Evolutionary conservation across 2,797 vertebrate genomes (phyloP), one percentile per base, ranked within the genome.

Genomic region (Labroides dimidiatus): DNA sequence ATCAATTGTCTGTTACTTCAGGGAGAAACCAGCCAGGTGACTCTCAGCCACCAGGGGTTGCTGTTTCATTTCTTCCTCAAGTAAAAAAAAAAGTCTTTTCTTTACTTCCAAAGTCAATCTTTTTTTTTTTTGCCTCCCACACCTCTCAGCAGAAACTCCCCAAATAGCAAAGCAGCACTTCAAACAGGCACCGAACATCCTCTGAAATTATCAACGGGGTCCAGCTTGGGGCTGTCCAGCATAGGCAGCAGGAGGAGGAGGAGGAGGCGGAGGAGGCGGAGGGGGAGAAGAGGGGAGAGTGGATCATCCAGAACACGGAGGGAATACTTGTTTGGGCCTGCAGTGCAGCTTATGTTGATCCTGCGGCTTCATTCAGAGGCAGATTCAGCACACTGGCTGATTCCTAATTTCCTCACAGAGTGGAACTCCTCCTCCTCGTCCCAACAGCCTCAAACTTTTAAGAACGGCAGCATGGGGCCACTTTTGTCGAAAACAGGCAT

Each of bases 161-260:
- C 69, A 86, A 91, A 88, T 84, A 91, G 83, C 59, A 63, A 66
- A 81, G 63, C 75, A 60, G 57, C 42, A 83, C 86, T 91, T 93
- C 84, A 91, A 91, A 90, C 75, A 70, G 72, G 61, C 76, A 47
- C 75, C 39, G 30, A 37, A 55, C 78, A 68, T 67, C 76, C 77
- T 89, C 81, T 75, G 59, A 89, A 85, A 77, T 19, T 65, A 63
- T 65, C 60, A 42, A 57, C 47, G 27, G 36, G 52, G 81, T 82
- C 81, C 79, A 60, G 82, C 80, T 84, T 14, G 64, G 77, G 77
- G 72, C 75, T 75, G 72, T 74, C 57, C 75, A 39, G 75, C 36
- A 42, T 63, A 75, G 72, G 67, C 27, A 24, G 61, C 24, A 62
- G 65, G 71, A 68, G 44, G 19, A 3, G 72, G 21, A 39, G 8